A percentile compares a stretch with the other conserved stretches of the same genome.
These are phyloP conservation scores for Apeltes quadracus DNA, from an alignment of 2,113 vertebrate species.

Conservation along the genomic window DNA sequence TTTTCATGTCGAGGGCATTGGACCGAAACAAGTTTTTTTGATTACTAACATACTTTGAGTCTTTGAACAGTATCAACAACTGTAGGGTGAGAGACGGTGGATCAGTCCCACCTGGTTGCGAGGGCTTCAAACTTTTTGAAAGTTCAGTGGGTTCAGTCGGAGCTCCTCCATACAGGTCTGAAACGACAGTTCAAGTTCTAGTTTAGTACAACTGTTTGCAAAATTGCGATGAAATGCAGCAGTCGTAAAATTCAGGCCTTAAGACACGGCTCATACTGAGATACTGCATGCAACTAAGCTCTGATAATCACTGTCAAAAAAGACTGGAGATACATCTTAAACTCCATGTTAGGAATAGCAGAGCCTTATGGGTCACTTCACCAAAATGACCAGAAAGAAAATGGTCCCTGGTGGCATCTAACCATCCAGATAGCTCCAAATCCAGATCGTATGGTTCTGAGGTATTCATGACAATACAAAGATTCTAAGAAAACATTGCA, in stretches of 20 bases:
- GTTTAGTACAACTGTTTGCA: neutral
- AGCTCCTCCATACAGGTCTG: constrained; percentile 62
- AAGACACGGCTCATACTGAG: neutral
- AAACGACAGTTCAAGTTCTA: constrained; percentile 6
- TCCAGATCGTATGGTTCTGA: neutral
- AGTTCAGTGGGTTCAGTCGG: neutral
- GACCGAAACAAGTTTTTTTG: neutral
- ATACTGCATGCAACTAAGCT: neutral
- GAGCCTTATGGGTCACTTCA: neutral
- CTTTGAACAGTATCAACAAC: neutral
- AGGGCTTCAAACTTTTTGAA: neutral
- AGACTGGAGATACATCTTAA: neutral
- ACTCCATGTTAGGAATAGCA: neutral
- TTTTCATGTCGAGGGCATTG: neutral
- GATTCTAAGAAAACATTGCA: neutral
- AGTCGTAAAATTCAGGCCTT: neutral
- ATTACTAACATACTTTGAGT: neutral
- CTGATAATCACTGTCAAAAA: neutral
- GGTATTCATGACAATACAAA: neutral
- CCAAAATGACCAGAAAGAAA: neutral
- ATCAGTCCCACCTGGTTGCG: constrained; percentile 54
- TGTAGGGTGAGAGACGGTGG: neutral
- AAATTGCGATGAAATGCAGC: neutral
- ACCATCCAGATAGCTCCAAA: neutral
- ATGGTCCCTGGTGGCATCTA: neutral